phyloP scores from a whole-genome alignment of 2,888 invertebrate species.

The Polyommatus iphigenia region DNA sequence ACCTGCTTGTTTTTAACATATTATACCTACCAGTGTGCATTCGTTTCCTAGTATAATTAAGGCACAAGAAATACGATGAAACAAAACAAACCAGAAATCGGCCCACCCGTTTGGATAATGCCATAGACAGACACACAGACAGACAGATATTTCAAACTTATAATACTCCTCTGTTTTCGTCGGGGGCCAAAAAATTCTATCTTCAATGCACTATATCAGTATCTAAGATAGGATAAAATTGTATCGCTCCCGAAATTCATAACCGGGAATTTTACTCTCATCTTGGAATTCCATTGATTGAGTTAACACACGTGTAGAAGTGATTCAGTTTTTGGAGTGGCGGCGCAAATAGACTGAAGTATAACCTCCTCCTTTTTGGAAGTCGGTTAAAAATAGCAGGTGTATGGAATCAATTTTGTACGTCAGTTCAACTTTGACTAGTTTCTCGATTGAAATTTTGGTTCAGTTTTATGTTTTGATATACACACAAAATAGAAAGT shows the following conservation, averaged over 20 bases:
- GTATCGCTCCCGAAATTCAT: not conserved
- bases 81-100: too few species aligned
- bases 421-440: not conserved
- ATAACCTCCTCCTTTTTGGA: too few species aligned
- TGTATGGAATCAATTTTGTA: not conserved
- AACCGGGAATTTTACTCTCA: constrained; percentile 1
- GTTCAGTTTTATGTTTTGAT: not conserved
- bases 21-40: too few species aligned
- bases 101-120: too few species aligned
- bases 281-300: not conserved
- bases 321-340: not conserved
- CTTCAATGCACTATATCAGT: not conserved
- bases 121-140: too few species aligned
- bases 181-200: not conserved
- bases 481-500: too few species aligned
- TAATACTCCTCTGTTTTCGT: not conserved
- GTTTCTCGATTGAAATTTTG: not conserved
- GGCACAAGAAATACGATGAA: too few species aligned
- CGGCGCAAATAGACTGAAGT: not conserved
- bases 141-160: too few species aligned
- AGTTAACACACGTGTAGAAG: not conserved
- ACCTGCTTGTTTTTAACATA: too few species aligned
- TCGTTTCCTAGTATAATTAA: too few species aligned
- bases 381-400: too few species aligned
- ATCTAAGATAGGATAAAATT: not conserved